phyloP scores from a whole-genome alignment of 1,140 invertebrate species.

The Drosophila takahashii region DNA sequence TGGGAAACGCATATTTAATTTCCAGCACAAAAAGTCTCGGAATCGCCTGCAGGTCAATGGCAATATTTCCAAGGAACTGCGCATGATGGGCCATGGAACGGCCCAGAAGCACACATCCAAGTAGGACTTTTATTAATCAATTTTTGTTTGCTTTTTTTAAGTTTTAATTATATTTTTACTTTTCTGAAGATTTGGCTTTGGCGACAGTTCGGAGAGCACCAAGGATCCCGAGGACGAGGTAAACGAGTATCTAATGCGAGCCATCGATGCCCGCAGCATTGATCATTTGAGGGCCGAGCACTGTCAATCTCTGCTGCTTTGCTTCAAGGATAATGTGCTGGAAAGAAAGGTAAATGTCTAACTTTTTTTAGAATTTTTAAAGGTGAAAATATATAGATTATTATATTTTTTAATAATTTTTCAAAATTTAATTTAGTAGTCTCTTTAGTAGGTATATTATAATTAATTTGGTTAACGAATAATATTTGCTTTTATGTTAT shows the following conservation, averaged over 20 bases:
- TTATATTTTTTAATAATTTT: too few relatives aligned
- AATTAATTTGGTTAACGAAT: too few relatives aligned
- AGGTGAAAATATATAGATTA: too few relatives aligned
- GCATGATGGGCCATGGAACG: constrained; percentile 92
- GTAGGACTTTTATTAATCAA: constrained; percentile 85
- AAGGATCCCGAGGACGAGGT: constrained; percentile 96
- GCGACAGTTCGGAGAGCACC: constrained; percentile 86
- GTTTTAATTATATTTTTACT: not conserved
- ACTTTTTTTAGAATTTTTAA: too few relatives aligned
- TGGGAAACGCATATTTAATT: not conserved
- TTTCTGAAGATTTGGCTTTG: constrained; percentile 88
- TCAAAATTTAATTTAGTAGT: too few relatives aligned
- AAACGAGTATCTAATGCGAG: constrained; percentile 96
- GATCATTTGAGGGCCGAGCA: constrained; percentile 94
- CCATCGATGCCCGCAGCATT: constrained; percentile 97
- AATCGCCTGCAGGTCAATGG: constrained; percentile 89
- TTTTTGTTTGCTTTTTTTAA: too few relatives aligned
- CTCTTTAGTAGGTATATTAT: too few relatives aligned
- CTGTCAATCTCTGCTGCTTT: constrained; percentile 92
- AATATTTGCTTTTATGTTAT: too few relatives aligned
- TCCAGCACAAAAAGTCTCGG: constrained; percentile 85
- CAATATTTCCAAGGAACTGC: constrained; percentile 93
- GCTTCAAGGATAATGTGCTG: constrained; percentile 91
- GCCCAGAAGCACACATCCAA: constrained; percentile 89
- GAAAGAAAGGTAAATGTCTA: constrained; percentile 89